Evolutionary conservation across 2,797 vertebrate species (phyloP), one percentile per base, ranked within the genome.

Genomic region (Enoplosus armatus): DNA sequence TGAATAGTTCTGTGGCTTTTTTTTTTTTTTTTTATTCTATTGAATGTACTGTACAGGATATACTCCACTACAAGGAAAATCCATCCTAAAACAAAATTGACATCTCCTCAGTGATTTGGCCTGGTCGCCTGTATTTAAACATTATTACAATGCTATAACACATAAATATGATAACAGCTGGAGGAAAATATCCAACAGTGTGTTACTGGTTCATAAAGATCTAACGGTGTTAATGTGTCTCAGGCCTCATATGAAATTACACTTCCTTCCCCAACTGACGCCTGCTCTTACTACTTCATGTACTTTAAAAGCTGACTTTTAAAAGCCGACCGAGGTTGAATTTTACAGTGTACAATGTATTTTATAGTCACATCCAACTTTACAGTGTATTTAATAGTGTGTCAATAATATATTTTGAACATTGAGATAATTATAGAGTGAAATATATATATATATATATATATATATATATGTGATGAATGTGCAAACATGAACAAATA

Each of bases 401-500:
- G 84, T 82, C 39, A 55, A 85, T 82, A 84, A 79, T 84, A 83
- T 91, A 88, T 95, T 89, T 91, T 84, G 73, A 82, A 84, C 85
- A 83, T 50, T 85, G 84, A 87, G 50, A 79, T 85, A 56, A 73
- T 70, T 76, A 76, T 72, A 80, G 64, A 87, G 53, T 3, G 6
- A 70, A 72, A 54, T 80, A 84, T 68, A 71, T 55, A 75, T 69
- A 48, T 33, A 76, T 43, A 69, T 61, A 59, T 58, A 50, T 27
- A 53, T 68, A 47, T 37, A 76, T 45, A 55, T 51, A 64, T 60
- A 65, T 66, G 70, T 88, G 79, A 82, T 63, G 80, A 87, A 70
- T 79, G 87, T 90, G 80, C 58, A 70, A 56, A 77, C 33, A 67
- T 53, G 43, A 87, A 65, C 50, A 72, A 70, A 77, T 79, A 84